These are phyloP conservation scores for Catharus fuscescens DNA, from an alignment of 2,113 vertebrate genomes.

Conservation along the genomic window DNA sequence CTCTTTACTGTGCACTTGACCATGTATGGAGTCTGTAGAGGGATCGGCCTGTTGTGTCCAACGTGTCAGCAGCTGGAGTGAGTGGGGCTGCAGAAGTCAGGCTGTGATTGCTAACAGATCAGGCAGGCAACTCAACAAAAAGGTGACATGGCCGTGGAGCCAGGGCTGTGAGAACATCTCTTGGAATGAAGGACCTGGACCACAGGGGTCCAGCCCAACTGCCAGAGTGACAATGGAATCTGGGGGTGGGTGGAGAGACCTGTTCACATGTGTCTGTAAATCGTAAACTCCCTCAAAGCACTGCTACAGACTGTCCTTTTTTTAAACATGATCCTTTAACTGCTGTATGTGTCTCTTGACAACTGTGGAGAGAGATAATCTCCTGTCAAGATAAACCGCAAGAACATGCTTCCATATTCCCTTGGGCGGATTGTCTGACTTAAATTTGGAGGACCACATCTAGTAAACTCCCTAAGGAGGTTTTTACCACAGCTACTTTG, in stretches of 20 bases:
- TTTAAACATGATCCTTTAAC: background rate
- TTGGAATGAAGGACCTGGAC: background rate
- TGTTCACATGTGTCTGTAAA: background rate
- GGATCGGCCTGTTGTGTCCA: background rate
- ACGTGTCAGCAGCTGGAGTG: background rate
- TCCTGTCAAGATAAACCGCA: background rate
- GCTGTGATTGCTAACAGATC: background rate
- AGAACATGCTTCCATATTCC: background rate
- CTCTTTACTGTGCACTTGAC: background rate
- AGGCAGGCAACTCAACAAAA: background rate
- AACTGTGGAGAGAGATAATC: background rate
- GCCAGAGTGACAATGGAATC: background rate
- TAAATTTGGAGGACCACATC: background rate
- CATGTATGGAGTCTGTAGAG: background rate
- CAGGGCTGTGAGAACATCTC: fast-evolving
- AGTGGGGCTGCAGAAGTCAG: background rate
- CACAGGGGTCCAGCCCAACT: background rate
- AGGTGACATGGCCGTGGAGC: background rate
- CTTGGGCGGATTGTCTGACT: background rate
- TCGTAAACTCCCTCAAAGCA: background rate
- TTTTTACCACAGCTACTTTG: background rate
- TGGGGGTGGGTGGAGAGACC: background rate
- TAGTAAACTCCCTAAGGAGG: background rate
- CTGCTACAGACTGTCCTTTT: background rate
- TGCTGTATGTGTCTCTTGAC: background rate